Percentiles rank a stretch among this genome's conserved stretches.
Conservation (phyloP, 2,888 invertebrate genomes). For the Rhorus exstirpatorius region DNA sequence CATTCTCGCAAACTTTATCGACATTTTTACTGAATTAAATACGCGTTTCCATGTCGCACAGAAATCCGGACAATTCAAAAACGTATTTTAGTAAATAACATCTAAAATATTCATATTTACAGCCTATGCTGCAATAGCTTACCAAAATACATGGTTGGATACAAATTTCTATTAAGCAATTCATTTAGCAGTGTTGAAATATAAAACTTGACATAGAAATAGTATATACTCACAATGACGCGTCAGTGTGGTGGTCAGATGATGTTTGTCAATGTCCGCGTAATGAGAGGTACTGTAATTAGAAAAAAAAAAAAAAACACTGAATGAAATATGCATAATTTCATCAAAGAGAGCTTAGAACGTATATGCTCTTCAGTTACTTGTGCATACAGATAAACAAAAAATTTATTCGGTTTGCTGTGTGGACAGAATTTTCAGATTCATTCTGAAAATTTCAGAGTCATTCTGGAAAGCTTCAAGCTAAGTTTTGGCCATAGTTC, state of each 20-base stretch:
- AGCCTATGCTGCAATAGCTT: too few species aligned
- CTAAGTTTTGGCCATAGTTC: background rate
- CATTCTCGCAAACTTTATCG: background rate
- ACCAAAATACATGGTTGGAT: background rate
- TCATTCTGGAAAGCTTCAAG: too few species aligned
- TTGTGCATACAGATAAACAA: background rate
- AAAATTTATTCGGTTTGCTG: background rate
- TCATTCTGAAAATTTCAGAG: background rate
- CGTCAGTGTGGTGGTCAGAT: slow-evolving; percentile 81
- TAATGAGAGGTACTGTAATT: slow-evolving; percentile 77
- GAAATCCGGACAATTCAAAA: background rate
- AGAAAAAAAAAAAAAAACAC: slow-evolving; percentile 57
- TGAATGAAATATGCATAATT: background rate
- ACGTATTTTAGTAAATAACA: background rate
- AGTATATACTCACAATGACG: slow-evolving; percentile 79
- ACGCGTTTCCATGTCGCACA: background rate
- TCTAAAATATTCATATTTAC: background rate
- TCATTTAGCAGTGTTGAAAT: background rate
- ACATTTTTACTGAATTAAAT: background rate
- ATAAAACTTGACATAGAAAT: background rate
- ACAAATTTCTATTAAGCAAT: background rate
- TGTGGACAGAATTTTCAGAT: background rate
- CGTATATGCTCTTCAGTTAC: background rate
- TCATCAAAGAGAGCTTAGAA: background rate
- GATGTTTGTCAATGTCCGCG: slow-evolving; percentile 75